Conservation (phyloP, 2,888 invertebrate genomes). For the Meghimatium bilineatum region DNA sequence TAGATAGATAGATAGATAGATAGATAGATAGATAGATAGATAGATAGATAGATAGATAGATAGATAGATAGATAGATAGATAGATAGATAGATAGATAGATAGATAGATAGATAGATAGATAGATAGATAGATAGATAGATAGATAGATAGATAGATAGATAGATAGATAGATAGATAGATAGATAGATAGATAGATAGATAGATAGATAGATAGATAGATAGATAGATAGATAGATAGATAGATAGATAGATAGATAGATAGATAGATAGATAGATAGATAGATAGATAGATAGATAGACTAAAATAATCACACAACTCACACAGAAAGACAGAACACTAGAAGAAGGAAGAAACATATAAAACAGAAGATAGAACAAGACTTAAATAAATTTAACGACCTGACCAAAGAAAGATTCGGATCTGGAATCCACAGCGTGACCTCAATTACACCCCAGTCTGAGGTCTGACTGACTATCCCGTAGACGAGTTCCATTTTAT, state of each 20-base stretch:
- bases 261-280: constrained; percentile 13
- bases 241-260: constrained; percentile 9
- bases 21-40: background rate
- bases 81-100: background rate
- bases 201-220: constrained; percentile 10
- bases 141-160: background rate
- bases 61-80: background rate
- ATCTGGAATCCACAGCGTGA: too few relatives aligned
- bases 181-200: background rate
- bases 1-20: background rate
- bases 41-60: background rate
- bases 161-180: background rate
- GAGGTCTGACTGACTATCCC: too few relatives aligned
- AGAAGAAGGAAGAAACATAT: background rate
- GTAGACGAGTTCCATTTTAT: too few relatives aligned
- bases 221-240: constrained; percentile 11
- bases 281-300: too few relatives aligned
- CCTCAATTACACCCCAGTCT: too few relatives aligned
- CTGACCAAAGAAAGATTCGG: too few relatives aligned
- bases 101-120: background rate
- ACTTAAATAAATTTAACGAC: too few relatives aligned
- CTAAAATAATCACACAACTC: background rate
- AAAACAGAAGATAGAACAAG: background rate
- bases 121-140: background rate
- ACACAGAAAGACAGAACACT: background rate